A percentile compares a stretch with the other conserved stretches of the same genome.
phyloP scores from a whole-genome alignment of 2,888 invertebrate genomes.

The Zhengitettix transpicula region DNA sequence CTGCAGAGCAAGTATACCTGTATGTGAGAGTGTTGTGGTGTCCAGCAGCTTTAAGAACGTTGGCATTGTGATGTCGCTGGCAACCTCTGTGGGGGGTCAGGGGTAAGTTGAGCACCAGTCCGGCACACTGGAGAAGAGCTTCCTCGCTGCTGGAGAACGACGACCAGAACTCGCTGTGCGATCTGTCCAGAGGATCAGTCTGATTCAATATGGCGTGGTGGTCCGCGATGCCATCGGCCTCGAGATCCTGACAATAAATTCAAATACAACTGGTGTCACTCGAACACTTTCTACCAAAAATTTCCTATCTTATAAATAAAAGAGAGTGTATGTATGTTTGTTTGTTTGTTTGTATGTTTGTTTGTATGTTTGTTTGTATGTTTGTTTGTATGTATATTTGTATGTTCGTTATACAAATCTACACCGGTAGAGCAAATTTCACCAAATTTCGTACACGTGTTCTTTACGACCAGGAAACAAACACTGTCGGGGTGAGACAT shows the following conservation, averaged over 20 bases:
- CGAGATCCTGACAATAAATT: slow-evolving; percentile 29
- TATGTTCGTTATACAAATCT: too few species aligned
- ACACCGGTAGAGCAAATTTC: too few species aligned
- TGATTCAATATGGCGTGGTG: slow-evolving; percentile 46
- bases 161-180: slow-evolving; percentile 65
- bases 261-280: neutral
- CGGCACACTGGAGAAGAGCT: slow-evolving; percentile 53
- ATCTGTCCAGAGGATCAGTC: slow-evolving; percentile 45
- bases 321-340: too few species aligned
- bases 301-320: too few species aligned
- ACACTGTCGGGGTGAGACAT: too few species aligned
- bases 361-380: too few species aligned
- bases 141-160: slow-evolving; percentile 70
- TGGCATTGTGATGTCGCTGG: slow-evolving; percentile 23
- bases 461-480: too few species aligned
- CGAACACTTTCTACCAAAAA: too few species aligned
- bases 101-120: slow-evolving; percentile 53
- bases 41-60: slow-evolving; percentile 31
- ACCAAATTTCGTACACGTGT: too few species aligned
- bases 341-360: too few species aligned
- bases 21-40: slow-evolving; percentile 47
- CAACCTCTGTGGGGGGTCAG: slow-evolving; percentile 46
- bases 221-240: slow-evolving; percentile 46
- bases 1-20: slow-evolving; percentile 32
- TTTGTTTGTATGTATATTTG: too few species aligned